Percentiles rank a stretch among this genome's conserved stretches.
These are phyloP conservation scores for Thunnus albacares DNA, from an alignment of 2,797 vertebrate species.

Conservation along the genomic window DNA sequence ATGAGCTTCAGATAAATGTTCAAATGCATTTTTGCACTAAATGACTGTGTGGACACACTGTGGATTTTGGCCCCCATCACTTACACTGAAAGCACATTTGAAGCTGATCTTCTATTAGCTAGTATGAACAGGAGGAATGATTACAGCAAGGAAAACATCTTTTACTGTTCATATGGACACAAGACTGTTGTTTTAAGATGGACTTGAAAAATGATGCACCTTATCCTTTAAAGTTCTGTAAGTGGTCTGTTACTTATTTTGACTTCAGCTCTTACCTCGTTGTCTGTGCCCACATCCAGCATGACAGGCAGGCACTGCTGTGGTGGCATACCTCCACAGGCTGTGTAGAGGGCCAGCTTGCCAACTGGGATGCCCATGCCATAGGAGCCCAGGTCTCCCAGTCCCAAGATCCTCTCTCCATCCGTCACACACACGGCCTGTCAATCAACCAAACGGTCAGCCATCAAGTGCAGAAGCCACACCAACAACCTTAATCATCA, in stretches of 20 bases:
- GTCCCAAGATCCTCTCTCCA: constrained; percentile 96
- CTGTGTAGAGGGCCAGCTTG: constrained; percentile 97
- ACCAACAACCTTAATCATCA: neutral
- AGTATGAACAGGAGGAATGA: no score
- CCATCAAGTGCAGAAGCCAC: neutral
- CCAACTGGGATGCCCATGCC: constrained; percentile 99
- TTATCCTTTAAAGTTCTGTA: neutral
- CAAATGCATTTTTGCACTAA: no score
- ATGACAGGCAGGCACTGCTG: constrained; percentile 94
- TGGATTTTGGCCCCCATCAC: no score
- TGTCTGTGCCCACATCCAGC: constrained; percentile 97
- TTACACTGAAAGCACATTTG: no score
- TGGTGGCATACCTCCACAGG: constrained; percentile 94
- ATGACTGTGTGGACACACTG: no score
- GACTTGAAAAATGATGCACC: no score
- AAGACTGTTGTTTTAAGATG: no score
- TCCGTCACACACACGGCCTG: constrained; percentile 97
- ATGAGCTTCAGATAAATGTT: no score
- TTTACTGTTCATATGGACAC: no score
- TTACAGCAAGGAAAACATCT: no score
- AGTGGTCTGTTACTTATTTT: neutral
- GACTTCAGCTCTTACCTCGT: constrained; percentile 87
- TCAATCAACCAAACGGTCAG: constrained; percentile 46
- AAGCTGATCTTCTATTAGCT: no score
- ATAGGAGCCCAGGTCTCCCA: constrained; percentile 96